A percentile compares a stretch with the other conserved stretches of the same genome.
phyloP scores from a whole-genome alignment of 2,113 vertebrate species.

The Cheilinus undulatus region DNA sequence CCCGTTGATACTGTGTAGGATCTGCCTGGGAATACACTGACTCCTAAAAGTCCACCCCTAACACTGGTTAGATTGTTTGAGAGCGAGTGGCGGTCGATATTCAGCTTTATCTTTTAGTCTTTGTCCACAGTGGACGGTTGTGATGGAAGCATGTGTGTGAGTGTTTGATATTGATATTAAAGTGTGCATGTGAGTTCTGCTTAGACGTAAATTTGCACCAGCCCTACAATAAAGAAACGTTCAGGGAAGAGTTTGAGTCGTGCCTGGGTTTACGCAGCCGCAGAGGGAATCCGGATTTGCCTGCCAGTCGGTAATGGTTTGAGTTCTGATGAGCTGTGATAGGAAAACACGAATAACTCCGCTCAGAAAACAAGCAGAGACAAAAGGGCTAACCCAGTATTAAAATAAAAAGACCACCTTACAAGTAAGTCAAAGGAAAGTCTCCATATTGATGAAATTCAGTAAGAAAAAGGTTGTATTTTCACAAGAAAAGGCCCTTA shows the following conservation, averaged over 20 bases:
- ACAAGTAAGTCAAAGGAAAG: no score
- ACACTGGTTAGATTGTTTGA: conserved; percentile 56
- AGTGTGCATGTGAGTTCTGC: conserved; percentile 36
- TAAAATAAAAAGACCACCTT: no score
- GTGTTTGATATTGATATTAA: conserved; percentile 56
- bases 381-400: no score
- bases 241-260: not conserved
- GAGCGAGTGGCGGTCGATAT: conserved; percentile 42
- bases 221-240: conserved; percentile 44
- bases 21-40: no score
- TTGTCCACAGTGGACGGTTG: conserved; percentile 60
- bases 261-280: conserved; percentile 20
- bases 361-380: no score
- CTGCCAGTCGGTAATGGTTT: conserved; percentile 26
- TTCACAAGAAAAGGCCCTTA: no score
- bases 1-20: conserved; percentile 76
- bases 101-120: conserved; percentile 58
- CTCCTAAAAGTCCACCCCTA: conserved; percentile 50
- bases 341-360: no score
- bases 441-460: no score
- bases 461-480: no score
- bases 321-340: no score
- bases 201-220: conserved; percentile 58
- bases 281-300: conserved; percentile 36
- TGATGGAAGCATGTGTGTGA: conserved; percentile 43